phyloP scores from a whole-genome alignment of 2,888 invertebrate genomes.

The Myopa testacea region DNA sequence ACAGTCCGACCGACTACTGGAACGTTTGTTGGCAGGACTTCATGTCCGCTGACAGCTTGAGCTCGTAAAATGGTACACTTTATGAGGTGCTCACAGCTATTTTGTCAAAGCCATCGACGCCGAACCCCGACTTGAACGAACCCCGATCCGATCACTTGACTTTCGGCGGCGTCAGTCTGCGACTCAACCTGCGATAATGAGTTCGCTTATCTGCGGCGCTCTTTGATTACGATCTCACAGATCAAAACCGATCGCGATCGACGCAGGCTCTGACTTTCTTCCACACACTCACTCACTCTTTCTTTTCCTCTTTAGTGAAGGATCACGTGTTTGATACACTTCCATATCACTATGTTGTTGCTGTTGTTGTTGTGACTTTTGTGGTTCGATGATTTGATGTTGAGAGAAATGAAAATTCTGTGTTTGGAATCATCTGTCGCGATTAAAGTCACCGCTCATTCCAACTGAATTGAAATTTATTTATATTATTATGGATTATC shows the following conservation, averaged over 20 bases:
- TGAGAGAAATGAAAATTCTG: too few species aligned
- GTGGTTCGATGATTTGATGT: too few species aligned
- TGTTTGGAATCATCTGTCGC: too few species aligned
- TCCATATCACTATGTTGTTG: too few species aligned
- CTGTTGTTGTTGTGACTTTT: too few species aligned
- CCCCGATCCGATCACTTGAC: neutral
- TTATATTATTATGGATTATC: too few species aligned
- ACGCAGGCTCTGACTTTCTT: neutral
- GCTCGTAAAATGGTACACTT: conserved; percentile 60
- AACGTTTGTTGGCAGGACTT: neutral
- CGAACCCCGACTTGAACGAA: neutral
- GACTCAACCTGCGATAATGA: conserved; percentile 58
- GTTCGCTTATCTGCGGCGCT: conserved; percentile 57
- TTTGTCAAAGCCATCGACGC: conserved; percentile 41
- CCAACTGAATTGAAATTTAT: neutral
- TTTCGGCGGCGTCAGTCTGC: neutral
- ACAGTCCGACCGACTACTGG: too few species aligned
- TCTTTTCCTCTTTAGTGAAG: too few species aligned
- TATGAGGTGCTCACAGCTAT: conserved; percentile 55
- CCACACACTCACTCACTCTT: too few species aligned
- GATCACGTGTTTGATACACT: too few species aligned
- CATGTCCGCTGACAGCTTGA: conserved; percentile 54
- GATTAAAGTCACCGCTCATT: too few species aligned
- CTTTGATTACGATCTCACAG: conserved; percentile 43
- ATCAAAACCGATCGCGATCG: neutral